Evolutionary conservation across 2,113 vertebrate species (phyloP).

Genomic region (Nerophis ophidion): DNA sequence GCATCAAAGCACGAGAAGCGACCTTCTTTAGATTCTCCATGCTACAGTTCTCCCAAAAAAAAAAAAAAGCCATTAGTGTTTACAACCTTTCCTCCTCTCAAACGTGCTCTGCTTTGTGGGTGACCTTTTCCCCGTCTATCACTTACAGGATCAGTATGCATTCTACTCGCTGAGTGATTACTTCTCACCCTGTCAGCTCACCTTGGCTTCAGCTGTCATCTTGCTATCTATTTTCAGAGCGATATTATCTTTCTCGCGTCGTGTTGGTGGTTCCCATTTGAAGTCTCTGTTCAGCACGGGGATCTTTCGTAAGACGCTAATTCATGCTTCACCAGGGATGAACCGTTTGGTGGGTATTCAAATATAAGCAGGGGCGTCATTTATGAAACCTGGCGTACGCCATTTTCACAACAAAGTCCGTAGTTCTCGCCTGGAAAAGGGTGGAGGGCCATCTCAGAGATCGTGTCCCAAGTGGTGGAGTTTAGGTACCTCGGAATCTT

Average conservation of each 20-base stretch:
- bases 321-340: not conserved
- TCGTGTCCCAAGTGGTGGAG: too few relatives aligned
- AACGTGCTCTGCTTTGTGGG: constrained; percentile 43
- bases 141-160: constrained; percentile 54
- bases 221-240: constrained; percentile 61
- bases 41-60: not conserved
- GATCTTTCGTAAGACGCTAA: constrained; percentile 7
- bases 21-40: constrained; percentile 2
- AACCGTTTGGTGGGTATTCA: too few relatives aligned
- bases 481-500: too few relatives aligned
- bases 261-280: constrained; percentile 60
- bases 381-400: too few relatives aligned
- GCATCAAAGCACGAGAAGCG: constrained; percentile 16
- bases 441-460: too few relatives aligned
- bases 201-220: constrained; percentile 70
- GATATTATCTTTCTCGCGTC: constrained; percentile 55
- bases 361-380: too few relatives aligned
- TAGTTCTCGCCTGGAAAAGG: too few relatives aligned
- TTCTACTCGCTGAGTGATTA: constrained; percentile 59
- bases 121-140: constrained; percentile 51
- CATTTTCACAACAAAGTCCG: too few relatives aligned
- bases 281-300: constrained; percentile 30
- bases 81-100: constrained; percentile 32
- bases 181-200: constrained; percentile 68
- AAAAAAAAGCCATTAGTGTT: constrained; percentile 9